phyloP scores from a whole-genome alignment of 23 tunicate species.

The Clavelina lepadiformis region DNA sequence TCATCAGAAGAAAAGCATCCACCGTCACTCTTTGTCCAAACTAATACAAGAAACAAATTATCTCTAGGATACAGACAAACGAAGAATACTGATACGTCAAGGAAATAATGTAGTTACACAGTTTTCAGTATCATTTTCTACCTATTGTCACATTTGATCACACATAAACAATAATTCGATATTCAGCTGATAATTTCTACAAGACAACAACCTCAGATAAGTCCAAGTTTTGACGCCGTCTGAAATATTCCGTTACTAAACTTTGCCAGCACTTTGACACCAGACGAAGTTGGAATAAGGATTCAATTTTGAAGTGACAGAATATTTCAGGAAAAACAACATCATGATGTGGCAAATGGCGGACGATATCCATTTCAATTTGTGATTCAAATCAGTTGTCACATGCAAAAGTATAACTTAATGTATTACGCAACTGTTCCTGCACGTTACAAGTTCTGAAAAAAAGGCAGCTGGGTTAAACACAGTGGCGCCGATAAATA shows the following conservation, averaged over 20 bases:
- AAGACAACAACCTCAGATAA: not conserved
- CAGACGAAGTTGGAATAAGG: not conserved
- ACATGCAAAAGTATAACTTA: no score
- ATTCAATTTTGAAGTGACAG: not conserved
- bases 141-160: no score
- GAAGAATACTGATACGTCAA: no score
- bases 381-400: no score
- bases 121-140: no score
- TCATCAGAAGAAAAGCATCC: not conserved
- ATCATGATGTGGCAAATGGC: not conserved
- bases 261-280: not conserved
- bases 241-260: not conserved
- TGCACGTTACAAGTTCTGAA: no score
- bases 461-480: no score
- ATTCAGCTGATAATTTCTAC: not conserved
- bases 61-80: no score
- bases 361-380: not conserved
- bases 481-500: no score
- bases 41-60: no score
- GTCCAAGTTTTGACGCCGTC: not conserved
- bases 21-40: not conserved
- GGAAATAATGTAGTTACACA: no score
- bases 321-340: slow-evolving; percentile 4
- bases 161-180: not conserved
- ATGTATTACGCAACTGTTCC: no score